phyloP scores from a whole-genome alignment of 2,888 invertebrate genomes.

The Tipula confusa region DNA sequence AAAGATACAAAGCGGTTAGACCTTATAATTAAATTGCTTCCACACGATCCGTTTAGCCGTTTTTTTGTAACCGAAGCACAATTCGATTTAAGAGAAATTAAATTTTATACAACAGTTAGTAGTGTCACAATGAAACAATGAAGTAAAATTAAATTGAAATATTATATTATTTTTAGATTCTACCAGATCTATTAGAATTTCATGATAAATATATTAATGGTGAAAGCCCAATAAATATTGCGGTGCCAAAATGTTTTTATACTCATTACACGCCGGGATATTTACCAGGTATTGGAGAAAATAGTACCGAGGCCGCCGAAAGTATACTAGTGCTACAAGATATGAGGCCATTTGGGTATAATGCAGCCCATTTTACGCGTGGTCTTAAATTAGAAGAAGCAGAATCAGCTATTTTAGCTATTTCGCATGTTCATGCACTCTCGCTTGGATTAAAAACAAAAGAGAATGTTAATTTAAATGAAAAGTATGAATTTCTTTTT shows the following conservation, averaged over 20 bases:
- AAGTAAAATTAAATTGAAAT: neutral
- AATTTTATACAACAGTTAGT: constrained; percentile 71
- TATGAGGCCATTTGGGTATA: constrained; percentile 53
- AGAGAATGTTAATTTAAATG: constrained; percentile 44
- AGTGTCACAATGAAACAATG: neutral
- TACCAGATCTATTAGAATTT: constrained; percentile 65
- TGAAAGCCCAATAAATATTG: too few relatives aligned
- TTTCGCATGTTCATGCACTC: constrained; percentile 68
- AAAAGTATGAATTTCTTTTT: constrained; percentile 58
- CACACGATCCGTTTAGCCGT: constrained; percentile 72
- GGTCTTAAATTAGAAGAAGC: constrained; percentile 53
- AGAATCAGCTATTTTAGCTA: constrained; percentile 64
- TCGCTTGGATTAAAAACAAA: constrained; percentile 61
- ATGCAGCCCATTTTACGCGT: constrained; percentile 39
- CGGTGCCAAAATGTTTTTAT: constrained; percentile 67
- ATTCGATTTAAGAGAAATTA: constrained; percentile 75
- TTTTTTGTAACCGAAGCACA: constrained; percentile 78
- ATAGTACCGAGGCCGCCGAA: constrained; percentile 54
- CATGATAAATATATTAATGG: constrained; percentile 50
- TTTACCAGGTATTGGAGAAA: constrained; percentile 41
- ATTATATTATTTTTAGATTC: constrained; percentile 53
- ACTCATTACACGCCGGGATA: constrained; percentile 57
- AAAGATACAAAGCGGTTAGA: constrained; percentile 44
- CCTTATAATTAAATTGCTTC: constrained; percentile 71
- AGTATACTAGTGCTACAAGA: constrained; percentile 72